Conservation (phyloP, 1,140 invertebrate species). For the Gonatopus flavifemur region DNA sequence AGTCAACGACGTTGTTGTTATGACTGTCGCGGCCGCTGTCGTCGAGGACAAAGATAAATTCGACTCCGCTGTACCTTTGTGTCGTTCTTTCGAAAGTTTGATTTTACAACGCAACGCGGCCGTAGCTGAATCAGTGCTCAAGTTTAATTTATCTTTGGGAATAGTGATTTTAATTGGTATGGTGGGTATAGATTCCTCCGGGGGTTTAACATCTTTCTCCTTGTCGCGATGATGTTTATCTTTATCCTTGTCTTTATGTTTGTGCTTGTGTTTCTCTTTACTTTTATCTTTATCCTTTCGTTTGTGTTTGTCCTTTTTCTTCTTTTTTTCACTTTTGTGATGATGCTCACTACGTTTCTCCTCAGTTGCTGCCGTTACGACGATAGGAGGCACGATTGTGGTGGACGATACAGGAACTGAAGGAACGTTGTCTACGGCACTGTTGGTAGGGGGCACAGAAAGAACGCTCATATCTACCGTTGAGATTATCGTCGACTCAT, state of each 20-base stretch:
- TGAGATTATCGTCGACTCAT: conserved; percentile 19
- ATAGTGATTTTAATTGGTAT: conserved; percentile 69
- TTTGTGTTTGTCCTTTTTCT: conserved; percentile 66
- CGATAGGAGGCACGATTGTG: background rate
- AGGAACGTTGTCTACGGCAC: conserved; percentile 10
- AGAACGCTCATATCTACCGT: conserved; percentile 37
- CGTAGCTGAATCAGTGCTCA: conserved; percentile 32
- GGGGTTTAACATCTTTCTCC: conserved; percentile 46
- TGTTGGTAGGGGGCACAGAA: conserved; percentile 15
- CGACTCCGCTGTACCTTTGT: conserved; percentile 51
- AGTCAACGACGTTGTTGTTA: conserved; percentile 50
- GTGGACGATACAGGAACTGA: conserved; percentile 21
- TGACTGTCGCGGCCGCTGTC: conserved; percentile 26
- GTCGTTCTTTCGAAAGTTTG: conserved; percentile 66
- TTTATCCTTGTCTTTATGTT: conserved; percentile 65
- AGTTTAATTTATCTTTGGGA: conserved; percentile 65
- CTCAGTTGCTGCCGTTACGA: conserved; percentile 17
- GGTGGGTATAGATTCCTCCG: conserved; percentile 37
- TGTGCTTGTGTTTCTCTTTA: conserved; percentile 61
- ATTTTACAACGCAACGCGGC: conserved; percentile 58
- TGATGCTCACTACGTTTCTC: conserved; percentile 69
- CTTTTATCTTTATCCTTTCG: conserved; percentile 66
- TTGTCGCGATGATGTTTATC: conserved; percentile 61
- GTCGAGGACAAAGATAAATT: conserved; percentile 18
- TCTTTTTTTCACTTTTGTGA: conserved; percentile 69